Base-by-base conservation (phyloP, 2,888 invertebrate genomes). In the Melanostoma scalare region DNA sequence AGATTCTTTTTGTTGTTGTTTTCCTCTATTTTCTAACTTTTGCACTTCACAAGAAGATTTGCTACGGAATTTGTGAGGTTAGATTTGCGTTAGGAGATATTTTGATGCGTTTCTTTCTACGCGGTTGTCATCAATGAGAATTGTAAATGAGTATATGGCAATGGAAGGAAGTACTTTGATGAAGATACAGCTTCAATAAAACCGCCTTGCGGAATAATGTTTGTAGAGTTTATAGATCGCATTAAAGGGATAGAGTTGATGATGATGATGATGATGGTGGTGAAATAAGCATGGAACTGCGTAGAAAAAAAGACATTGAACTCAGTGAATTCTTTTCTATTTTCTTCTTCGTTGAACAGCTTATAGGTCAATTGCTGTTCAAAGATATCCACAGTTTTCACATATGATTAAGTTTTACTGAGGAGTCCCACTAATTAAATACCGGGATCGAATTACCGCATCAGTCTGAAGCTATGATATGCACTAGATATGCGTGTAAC, bases 291-390 rank as follows among this genome's bases (percentile, higher is more conserved):
- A 58, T 60, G 67, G 58, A 73, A 20, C 20, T 20, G 20, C 20
- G 20, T 60, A 58, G 44, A 46, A 53, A n/a, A 36, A 38, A 56
- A 78, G 71, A 60, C 63, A 78, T 72, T 78, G 72, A 78, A 78
- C 67, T 78, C 44, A 35, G 53, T 40, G 56, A n/a, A 56, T 48
- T 74, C 31, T n/a, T 52, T 52, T 36, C 20, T 20, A 20, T 20
- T 20, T 20, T 20, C 20, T 20, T 20, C 31, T 56, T 10, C 8
- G 52, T 8, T 48, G 61, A 67, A 75, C 67, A 75, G 20, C 20
- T 20, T 20, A 20, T 20, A 20, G 20, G 20, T 20, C 20, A 20
- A 20, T 20, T 20, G 20, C 20, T 20, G 20, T 20, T 20, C 20
- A 20, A 20, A 20, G 20, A 20, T 20, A 20, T 20, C 1, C 20